Conservation (phyloP, 2,888 invertebrate genomes). For the Metacarcinus magister region DNA sequence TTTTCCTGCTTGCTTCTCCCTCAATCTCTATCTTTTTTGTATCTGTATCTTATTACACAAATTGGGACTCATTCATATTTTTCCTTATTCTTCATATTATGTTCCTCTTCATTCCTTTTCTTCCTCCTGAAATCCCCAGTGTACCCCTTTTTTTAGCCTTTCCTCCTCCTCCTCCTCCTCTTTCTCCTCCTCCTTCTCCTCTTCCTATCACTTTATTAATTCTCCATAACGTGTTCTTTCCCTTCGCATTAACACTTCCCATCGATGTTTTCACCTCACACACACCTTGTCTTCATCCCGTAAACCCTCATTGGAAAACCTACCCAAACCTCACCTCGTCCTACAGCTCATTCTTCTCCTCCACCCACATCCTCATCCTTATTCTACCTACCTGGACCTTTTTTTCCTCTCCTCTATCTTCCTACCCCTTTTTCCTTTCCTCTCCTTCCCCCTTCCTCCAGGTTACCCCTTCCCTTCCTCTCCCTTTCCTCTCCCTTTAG, state of each 20-base stretch:
- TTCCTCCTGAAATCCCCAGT: too few species aligned
- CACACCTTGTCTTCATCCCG: background rate
- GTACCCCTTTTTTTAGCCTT: background rate
- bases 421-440: background rate
- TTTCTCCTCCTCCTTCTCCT: background rate
- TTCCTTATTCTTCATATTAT: too few species aligned
- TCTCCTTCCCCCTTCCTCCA: background rate
- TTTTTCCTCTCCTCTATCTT: background rate
- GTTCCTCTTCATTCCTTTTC: too few species aligned
- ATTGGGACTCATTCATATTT: too few species aligned
- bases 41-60: background rate
- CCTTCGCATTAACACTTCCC: background rate
- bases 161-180: background rate
- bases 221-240: background rate
- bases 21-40: background rate
- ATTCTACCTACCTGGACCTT: background rate
- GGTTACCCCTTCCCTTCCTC: background rate
- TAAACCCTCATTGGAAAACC: background rate
- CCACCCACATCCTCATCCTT: background rate
- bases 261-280: background rate
- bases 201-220: background rate
- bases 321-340: background rate
- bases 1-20: background rate
- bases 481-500: background rate
- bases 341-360: background rate